Evolutionary conservation across 1,140 invertebrate genomes (phyloP).

Genomic region (Nomia melanderi): DNA sequence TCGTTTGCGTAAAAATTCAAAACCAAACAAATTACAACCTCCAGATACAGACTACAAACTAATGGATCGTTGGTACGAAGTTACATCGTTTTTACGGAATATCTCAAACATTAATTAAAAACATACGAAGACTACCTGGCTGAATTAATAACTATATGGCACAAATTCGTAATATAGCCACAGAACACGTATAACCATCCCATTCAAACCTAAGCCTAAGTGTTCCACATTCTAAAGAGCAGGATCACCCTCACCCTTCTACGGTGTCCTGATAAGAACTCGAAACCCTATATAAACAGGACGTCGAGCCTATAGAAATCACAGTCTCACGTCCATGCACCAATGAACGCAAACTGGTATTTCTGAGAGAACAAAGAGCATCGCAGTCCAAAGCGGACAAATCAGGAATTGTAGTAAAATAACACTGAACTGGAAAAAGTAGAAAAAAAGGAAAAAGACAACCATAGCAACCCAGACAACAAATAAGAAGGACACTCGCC

Average conservation of each 20-base stretch:
- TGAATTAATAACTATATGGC: too few species aligned
- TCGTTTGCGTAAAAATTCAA: neutral
- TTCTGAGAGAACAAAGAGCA: too few species aligned
- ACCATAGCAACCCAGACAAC: too few species aligned
- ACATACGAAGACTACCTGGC: too few species aligned
- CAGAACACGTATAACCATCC: too few species aligned
- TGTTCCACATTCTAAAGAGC: neutral
- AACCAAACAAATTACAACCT: neutral
- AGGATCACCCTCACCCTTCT: neutral
- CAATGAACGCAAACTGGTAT: too few species aligned
- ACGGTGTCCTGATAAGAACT: neutral
- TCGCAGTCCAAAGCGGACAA: too few species aligned
- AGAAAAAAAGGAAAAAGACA: neutral
- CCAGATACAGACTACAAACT: neutral
- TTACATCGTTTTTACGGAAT: neutral
- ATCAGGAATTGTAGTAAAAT: too few species aligned
- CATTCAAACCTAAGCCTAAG: neutral
- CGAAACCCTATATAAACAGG: neutral
- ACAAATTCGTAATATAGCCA: too few species aligned
- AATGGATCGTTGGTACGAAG: neutral
- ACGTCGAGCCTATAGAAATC: neutral
- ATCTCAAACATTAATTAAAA: constrained; percentile 4
- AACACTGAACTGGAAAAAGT: neutral
- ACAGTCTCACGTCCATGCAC: neutral
- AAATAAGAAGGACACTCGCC: too few species aligned